These are phyloP conservation scores for Eumeta japonica DNA, from an alignment of 1,140 invertebrate genomes.

Conservation along the genomic window DNA sequence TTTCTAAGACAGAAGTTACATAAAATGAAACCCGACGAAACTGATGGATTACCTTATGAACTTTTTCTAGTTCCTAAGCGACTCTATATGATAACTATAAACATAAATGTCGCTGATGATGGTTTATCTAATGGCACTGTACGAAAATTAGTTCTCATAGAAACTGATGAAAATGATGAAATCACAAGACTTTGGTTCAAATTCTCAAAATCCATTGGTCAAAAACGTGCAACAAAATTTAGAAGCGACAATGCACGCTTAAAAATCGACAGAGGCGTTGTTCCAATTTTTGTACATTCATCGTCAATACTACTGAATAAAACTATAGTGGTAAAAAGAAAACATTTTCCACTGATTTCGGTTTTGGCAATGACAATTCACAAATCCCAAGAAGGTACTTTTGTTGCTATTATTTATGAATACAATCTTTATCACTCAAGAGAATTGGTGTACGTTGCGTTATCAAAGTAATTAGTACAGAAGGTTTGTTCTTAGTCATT, in stretches of 20 bases:
- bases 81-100: conserved; percentile 6
- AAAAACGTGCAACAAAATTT: neutral
- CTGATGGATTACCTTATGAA: conserved; percentile 6
- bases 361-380: conserved; percentile 25
- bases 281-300: neutral
- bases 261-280: neutral
- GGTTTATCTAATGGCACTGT: conserved; percentile 8
- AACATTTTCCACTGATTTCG: conserved; percentile 19
- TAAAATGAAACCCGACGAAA: conserved; percentile 6
- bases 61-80: conserved; percentile 4
- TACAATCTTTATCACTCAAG: conserved; percentile 20
- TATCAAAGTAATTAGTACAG: conserved; percentile 24
- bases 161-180: neutral
- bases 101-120: conserved; percentile 6
- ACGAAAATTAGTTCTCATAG: neutral
- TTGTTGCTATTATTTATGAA: conserved; percentile 26
- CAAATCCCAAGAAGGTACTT: conserved; percentile 31
- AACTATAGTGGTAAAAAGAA: conserved; percentile 14
- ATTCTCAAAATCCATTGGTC: neutral
- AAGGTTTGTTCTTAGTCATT: conserved; percentile 20
- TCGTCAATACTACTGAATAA: neutral
- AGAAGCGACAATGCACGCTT: neutral
- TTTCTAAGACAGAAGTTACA: conserved; percentile 7
- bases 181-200: neutral
- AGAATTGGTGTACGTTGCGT: conserved; percentile 26